phyloP scores from a whole-genome alignment of 53 echinoderm and acorn worm species.

The Mesocentrotus franciscanus region DNA sequence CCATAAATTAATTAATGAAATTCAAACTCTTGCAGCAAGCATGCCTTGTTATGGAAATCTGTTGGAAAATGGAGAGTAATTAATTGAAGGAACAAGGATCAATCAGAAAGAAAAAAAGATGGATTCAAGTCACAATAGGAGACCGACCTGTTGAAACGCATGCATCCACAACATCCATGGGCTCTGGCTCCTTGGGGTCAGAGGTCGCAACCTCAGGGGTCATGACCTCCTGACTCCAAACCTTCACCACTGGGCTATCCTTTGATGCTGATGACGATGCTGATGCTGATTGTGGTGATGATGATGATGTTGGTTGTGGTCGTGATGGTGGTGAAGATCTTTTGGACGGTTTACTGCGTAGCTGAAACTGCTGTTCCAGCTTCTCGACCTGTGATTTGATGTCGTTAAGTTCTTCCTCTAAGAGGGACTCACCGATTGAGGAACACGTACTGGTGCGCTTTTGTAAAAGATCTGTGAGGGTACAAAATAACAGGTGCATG shows the following conservation, averaged over 20 bases:
- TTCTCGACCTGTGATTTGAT: conserved; percentile 90
- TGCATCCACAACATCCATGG: conserved; percentile 34
- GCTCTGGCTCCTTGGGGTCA: conserved; percentile 12
- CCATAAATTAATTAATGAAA: conserved; percentile 1
- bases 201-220: conserved; percentile 10
- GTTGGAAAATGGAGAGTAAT: conserved; percentile 10
- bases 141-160: conserved; percentile 62
- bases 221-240: not conserved
- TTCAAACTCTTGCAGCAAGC: conserved; percentile 47
- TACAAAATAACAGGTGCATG: conserved; percentile 8
- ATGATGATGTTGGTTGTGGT: not conserved
- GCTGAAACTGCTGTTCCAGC: conserved; percentile 77
- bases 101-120: not conserved
- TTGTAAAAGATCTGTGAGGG: conserved; percentile 32
- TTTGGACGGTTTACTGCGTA: conserved; percentile 29
- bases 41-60: conserved; percentile 52
- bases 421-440: conserved; percentile 80
- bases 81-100: conserved; percentile 6
- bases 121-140: conserved; percentile 10
- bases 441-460: conserved; percentile 87
- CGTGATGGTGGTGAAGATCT: not conserved
- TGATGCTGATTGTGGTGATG: not conserved
- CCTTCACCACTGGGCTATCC: not conserved
- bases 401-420: conserved; percentile 87
- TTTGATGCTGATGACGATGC: not conserved